These are phyloP conservation scores for Glyphotaelius pellucidus DNA, from an alignment of 2,888 invertebrate species.

Conservation along the genomic window DNA sequence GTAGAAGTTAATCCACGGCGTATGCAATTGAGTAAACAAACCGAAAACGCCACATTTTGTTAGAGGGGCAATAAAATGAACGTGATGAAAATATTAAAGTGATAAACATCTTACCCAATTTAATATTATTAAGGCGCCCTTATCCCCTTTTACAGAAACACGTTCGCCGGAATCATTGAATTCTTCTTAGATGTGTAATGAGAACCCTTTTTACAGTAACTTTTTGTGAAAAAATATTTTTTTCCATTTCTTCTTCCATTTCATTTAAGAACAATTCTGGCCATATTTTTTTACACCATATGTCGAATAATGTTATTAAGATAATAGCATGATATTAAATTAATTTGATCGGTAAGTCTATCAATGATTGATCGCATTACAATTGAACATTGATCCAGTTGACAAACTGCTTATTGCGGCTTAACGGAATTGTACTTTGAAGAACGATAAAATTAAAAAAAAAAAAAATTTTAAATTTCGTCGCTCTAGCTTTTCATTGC, in stretches of 20 bases:
- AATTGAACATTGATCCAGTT: no score
- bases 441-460: no score
- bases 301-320: no score
- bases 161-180: slow-evolving; percentile 6
- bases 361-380: no score
- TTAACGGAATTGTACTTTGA: no score
- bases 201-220: background rate
- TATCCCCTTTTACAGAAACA: background rate
- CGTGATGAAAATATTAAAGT: slow-evolving; percentile 54
- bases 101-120: slow-evolving; percentile 38
- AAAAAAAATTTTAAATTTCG: no score
- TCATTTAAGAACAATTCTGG: background rate
- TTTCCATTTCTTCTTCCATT: background rate
- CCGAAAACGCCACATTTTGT: slow-evolving; percentile 51
- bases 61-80: slow-evolving; percentile 45
- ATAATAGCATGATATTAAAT: no score
- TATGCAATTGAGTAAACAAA: slow-evolving; percentile 62
- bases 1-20: slow-evolving; percentile 27
- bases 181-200: background rate
- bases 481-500: no score
- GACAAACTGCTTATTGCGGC: no score
- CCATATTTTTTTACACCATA: no score
- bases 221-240: background rate
- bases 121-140: slow-evolving; percentile 31
- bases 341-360: no score